Conservation (phyloP, 2,888 invertebrate genomes). For the Plagiodera versicolora region DNA sequence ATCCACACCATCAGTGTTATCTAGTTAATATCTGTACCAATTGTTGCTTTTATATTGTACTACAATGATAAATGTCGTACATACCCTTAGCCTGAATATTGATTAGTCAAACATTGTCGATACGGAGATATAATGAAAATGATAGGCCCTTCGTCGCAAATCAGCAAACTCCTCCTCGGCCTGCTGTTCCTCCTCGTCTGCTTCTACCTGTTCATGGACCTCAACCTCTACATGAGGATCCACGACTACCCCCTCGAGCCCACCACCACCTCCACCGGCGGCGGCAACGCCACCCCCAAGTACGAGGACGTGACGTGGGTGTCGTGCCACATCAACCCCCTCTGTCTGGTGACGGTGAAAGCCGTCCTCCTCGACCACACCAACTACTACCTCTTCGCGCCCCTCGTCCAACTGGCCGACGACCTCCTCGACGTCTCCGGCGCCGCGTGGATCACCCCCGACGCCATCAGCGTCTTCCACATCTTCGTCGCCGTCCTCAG, state of each 20-base stretch:
- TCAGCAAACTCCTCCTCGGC: slow-evolving; percentile 68
- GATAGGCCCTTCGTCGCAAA: slow-evolving; percentile 74
- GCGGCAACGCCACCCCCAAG: slow-evolving; percentile 43
- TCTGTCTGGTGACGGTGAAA: slow-evolving; percentile 82
- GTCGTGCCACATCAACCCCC: slow-evolving; percentile 72
- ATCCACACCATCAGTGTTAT: slow-evolving; percentile 15
- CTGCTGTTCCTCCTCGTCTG: slow-evolving; percentile 61
- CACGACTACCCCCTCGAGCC: slow-evolving; percentile 69
- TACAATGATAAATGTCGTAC: neutral
- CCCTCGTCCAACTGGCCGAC: slow-evolving; percentile 75
- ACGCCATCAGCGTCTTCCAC: slow-evolving; percentile 80
- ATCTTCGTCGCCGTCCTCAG: slow-evolving; percentile 73
- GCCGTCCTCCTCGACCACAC: slow-evolving; percentile 80
- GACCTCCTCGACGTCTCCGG: slow-evolving; percentile 57
- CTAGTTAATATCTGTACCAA: slow-evolving; percentile 12
- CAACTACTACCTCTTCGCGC: slow-evolving; percentile 82
- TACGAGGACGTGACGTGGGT: slow-evolving; percentile 64
- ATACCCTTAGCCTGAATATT: slow-evolving; percentile 31
- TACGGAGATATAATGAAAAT: slow-evolving; percentile 48
- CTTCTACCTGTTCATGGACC: slow-evolving; percentile 75
- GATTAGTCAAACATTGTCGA: neutral
- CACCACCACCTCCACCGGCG: no score
- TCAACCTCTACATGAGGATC: slow-evolving; percentile 69
- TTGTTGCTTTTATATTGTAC: neutral
- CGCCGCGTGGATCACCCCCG: slow-evolving; percentile 70